Conservation (phyloP, 2,888 invertebrate species). For the Ectemnius lituratus region DNA sequence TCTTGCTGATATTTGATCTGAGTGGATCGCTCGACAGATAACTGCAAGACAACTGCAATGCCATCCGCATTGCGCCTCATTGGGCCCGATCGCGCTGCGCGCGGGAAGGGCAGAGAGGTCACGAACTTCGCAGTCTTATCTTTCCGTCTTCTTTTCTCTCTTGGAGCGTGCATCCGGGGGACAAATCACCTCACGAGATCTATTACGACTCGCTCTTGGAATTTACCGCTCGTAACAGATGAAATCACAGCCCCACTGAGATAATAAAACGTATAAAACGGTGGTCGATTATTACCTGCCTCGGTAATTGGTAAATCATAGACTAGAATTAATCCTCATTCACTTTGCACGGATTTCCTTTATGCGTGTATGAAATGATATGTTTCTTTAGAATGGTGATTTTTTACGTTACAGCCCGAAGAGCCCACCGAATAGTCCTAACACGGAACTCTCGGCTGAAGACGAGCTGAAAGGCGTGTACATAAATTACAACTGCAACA, state of each 20-base stretch:
- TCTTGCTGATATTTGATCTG: no score
- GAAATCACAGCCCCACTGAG: not conserved
- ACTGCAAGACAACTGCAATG: slow-evolving; percentile 13
- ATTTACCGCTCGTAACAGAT: not conserved
- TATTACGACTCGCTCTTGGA: no score
- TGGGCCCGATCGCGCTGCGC: slow-evolving; percentile 11
- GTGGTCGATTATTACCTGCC: no score
- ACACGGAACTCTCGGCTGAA: slow-evolving; percentile 87
- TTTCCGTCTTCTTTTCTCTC: slow-evolving; percentile 9
- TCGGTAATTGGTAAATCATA: no score
- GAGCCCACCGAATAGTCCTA: slow-evolving; percentile 96
- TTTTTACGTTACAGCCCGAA: slow-evolving; percentile 84
- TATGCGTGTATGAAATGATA: not conserved
- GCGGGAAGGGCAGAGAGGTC: slow-evolving; percentile 6
- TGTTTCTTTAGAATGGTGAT: slow-evolving; percentile 8
- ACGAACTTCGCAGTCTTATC: slow-evolving; percentile 18
- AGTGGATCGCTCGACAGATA: no score
- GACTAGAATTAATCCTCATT: no score
- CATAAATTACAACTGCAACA: slow-evolving; percentile 85
- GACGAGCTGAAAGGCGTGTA: slow-evolving; percentile 88
- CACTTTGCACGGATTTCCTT: no score
- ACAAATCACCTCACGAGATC: not conserved
- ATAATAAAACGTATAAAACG: not conserved
- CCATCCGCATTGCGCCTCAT: slow-evolving; percentile 10
- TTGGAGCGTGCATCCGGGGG: not conserved